phyloP scores from a whole-genome alignment of 1,140 invertebrate species.

The Atta colombica region DNA sequence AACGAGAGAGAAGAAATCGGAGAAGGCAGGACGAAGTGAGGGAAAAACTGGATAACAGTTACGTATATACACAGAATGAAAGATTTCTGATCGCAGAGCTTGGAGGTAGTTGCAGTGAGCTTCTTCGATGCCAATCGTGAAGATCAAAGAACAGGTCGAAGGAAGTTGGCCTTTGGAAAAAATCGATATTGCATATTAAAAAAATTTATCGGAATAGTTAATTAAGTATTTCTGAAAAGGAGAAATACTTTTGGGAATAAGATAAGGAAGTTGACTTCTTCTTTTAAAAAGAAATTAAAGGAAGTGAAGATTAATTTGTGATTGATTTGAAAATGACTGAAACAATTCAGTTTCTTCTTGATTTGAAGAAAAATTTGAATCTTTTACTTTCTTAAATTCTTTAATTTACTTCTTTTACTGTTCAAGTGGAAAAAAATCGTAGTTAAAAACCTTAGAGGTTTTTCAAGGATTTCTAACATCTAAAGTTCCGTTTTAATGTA shows the following conservation, averaged over 20 bases:
- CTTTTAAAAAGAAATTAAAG: background rate
- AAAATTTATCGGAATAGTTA: background rate
- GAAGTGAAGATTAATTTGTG: conserved; percentile 4
- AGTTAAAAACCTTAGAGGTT: background rate
- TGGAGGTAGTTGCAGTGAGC: background rate
- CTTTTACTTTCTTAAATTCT: background rate
- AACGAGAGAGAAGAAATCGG: conserved; percentile 73
- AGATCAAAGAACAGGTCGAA: background rate
- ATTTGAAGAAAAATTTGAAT: background rate
- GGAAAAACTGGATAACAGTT: conserved; percentile 73
- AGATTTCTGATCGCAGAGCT: conserved; percentile 75
- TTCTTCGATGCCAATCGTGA: background rate
- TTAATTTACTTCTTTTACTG: background rate
- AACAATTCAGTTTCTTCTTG: background rate
- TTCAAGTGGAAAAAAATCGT: background rate
- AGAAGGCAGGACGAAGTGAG: conserved; percentile 68
- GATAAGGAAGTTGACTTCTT: background rate
- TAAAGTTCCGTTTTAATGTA: background rate
- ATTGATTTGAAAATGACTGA: background rate
- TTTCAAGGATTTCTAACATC: background rate
- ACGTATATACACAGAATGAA: conserved; percentile 72
- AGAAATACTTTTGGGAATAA: background rate
- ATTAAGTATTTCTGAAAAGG: conserved; percentile 4
- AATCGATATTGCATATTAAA: background rate
- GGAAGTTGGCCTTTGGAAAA: background rate